phyloP scores from a whole-genome alignment of 2,888 invertebrate genomes.

The Ormyrus rosae region DNA sequence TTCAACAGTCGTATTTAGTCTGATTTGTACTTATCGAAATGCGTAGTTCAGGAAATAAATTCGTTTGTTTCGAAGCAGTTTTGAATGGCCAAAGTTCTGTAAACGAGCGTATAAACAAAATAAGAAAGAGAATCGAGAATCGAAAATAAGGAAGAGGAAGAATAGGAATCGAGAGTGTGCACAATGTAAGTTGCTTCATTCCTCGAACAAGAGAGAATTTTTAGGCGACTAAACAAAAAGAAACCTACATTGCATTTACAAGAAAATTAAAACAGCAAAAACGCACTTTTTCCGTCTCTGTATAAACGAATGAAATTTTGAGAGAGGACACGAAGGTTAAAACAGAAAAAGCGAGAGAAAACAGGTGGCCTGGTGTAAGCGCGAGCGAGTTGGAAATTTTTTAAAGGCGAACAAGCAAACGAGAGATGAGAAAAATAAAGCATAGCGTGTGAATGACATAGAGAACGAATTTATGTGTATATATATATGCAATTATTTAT shows the following conservation, averaged over 20 bases:
- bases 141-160: conserved; percentile 7
- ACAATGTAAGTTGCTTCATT: conserved; percentile 35
- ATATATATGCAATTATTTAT: conserved; percentile 44
- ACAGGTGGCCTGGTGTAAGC: conserved; percentile 36
- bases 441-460: conserved; percentile 29
- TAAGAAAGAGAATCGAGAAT: conserved; percentile 10
- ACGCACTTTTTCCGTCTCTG: conserved; percentile 54
- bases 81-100: conserved; percentile 2
- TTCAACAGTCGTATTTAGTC: background rate
- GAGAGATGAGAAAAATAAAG: conserved; percentile 9
- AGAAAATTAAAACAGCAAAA: conserved; percentile 19
- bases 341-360: conserved; percentile 21
- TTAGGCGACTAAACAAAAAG: conserved; percentile 30
- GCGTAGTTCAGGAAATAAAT: conserved; percentile 1
- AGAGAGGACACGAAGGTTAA: background rate
- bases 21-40: background rate
- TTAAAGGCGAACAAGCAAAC: background rate
- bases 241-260: conserved; percentile 31
- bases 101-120: conserved; percentile 36
- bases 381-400: conserved; percentile 49
- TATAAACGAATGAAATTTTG: conserved; percentile 44
- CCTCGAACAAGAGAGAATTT: conserved; percentile 31
- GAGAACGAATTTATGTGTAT: conserved; percentile 39
- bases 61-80: conserved; percentile 38
- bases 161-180: conserved; percentile 17